These are phyloP conservation scores for Oriolus oriolus DNA, from an alignment of 2,113 vertebrate genomes.

Conservation along the genomic window DNA sequence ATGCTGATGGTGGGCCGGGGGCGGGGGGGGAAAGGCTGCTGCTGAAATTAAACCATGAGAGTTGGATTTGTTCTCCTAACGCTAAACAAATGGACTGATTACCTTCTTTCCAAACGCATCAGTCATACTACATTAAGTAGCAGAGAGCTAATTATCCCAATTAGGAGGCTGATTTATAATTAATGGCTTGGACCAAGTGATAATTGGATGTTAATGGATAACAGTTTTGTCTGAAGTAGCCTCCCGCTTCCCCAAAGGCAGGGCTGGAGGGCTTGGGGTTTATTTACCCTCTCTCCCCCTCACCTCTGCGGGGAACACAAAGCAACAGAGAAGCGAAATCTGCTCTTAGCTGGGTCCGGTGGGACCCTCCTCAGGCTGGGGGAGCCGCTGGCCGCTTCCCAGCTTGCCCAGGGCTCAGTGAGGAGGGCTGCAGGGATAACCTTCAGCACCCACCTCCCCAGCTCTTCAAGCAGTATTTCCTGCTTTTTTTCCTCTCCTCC, in stretches of 20 bases:
- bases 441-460: background rate
- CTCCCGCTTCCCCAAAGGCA: slow-evolving; percentile 37
- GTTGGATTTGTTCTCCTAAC: slow-evolving; percentile 75
- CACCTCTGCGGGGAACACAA: background rate
- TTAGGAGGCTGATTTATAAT: slow-evolving; percentile 95
- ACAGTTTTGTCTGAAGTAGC: slow-evolving; percentile 81
- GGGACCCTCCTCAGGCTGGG: background rate
- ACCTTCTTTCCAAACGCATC: slow-evolving; percentile 80
- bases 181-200: slow-evolving; percentile 90
- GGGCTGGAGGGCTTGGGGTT: background rate
- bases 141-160: slow-evolving; percentile 95
- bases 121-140: slow-evolving; percentile 88
- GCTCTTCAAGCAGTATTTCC: background rate
- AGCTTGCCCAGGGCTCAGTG: background rate
- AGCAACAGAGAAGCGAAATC: background rate
- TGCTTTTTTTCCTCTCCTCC: background rate
- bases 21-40: background rate
- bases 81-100: slow-evolving; percentile 78
- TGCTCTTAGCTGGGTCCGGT: background rate
- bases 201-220: slow-evolving; percentile 99
- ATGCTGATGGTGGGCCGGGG: background rate
- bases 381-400: background rate
- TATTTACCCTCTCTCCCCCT: background rate
- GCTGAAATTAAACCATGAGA: slow-evolving; percentile 61
- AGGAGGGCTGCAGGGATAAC: background rate